A percentile compares a stretch with the other conserved stretches of the same genome.
Evolutionary conservation across 2,888 invertebrate genomes (phyloP).

Genomic region (Thymelicus lineola): DNA sequence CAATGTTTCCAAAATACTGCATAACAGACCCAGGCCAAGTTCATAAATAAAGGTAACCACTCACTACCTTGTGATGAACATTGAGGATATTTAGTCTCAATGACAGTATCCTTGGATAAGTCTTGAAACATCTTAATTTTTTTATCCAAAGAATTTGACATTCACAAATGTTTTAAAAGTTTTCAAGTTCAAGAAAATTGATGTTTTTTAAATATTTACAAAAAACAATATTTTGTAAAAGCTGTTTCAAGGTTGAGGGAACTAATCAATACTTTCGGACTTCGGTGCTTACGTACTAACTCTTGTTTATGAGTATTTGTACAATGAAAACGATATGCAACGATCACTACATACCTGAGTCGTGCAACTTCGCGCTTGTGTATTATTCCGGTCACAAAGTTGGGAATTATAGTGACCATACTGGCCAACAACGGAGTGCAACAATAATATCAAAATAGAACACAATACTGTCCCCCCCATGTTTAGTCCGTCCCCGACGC

Average conservation of each 20-base stretch:
- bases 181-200: too few relatives aligned
- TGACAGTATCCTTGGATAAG: too few relatives aligned
- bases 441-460: constrained; percentile 18
- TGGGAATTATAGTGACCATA: constrained; percentile 48
- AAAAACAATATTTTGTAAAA: not conserved
- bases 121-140: too few relatives aligned
- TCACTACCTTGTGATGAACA: too few relatives aligned
- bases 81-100: too few relatives aligned
- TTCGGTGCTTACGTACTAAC: not conserved
- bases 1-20: too few relatives aligned
- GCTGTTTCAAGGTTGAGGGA: constrained; percentile 10
- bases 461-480: constrained; percentile 27
- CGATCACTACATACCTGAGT: constrained; percentile 61
- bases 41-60: too few relatives aligned
- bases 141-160: too few relatives aligned
- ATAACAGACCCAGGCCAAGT: too few relatives aligned
- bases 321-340: not conserved
- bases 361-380: constrained; percentile 65
- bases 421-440: constrained; percentile 49
- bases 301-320: not conserved
- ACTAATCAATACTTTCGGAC: constrained; percentile 18
- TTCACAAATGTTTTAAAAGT: too few relatives aligned
- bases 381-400: constrained; percentile 61
- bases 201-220: too few relatives aligned
- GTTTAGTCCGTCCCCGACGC: not conserved